Conservation (phyloP, 2,797 vertebrate genomes). For the Pantherophis vulpinus region DNA sequence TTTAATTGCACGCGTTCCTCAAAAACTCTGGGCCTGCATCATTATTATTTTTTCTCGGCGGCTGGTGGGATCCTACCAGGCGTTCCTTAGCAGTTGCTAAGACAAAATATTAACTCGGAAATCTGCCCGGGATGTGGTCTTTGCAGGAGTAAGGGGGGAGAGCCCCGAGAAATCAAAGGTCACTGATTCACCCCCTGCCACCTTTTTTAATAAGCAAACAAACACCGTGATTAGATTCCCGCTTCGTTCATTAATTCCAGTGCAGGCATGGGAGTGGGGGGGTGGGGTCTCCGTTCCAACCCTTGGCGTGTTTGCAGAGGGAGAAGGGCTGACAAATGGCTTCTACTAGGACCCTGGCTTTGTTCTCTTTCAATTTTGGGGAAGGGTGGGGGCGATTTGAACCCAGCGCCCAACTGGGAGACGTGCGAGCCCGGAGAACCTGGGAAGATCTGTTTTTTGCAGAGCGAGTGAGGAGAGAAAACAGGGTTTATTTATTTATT, state of each 20-base stretch:
- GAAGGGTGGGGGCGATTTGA: rapidly evolving
- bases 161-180: background rate
- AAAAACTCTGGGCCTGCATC: background rate
- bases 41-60: rapidly evolving
- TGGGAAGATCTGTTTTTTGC: background rate
- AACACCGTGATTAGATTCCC: conserved; percentile 9
- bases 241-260: conserved; percentile 33
- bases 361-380: background rate
- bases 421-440: background rate
- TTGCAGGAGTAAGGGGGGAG: background rate
- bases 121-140: rapidly evolving
- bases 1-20: background rate
- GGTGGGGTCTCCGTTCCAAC: background rate
- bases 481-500: no score
- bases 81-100: no score
- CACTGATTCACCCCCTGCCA: background rate
- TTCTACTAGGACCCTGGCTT: background rate
- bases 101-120: background rate
- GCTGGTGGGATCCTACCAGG: no score
- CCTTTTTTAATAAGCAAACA: conserved; percentile 41
- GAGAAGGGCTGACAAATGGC: no score
- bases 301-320: conserved; percentile 3
- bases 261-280: background rate
- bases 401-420: background rate
- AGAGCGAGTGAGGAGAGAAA: background rate